A percentile compares a stretch with the other conserved stretches of the same genome.
phyloP scores from a whole-genome alignment of 2,888 invertebrate genomes.

The Drosophila sordidula region DNA sequence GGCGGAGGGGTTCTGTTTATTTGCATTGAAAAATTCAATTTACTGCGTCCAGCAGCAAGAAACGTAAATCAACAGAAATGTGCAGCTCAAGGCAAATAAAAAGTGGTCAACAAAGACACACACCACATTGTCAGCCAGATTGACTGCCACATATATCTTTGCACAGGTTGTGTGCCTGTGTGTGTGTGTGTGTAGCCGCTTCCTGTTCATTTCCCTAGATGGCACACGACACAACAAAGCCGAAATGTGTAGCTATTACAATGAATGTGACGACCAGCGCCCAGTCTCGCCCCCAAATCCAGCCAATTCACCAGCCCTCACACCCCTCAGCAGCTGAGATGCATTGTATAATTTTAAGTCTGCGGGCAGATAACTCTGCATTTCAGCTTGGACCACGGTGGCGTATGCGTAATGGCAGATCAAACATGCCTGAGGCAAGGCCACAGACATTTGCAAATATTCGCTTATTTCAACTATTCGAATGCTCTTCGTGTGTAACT shows the following conservation, averaged over 20 bases:
- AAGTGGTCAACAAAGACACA: slow-evolving; percentile 3
- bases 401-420: no score
- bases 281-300: neutral
- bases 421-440: no score
- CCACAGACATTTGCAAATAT: no score
- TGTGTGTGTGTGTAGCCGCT: slow-evolving; percentile 12
- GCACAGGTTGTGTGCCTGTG: slow-evolving; percentile 5
- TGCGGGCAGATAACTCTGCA: no score
- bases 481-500: neutral
- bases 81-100: slow-evolving; percentile 25
- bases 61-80: slow-evolving; percentile 29
- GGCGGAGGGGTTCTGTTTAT: neutral
- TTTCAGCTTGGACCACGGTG: no score
- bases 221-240: slow-evolving; percentile 29
- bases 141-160: neutral
- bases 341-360: neutral
- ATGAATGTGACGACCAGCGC: slow-evolving; percentile 12
- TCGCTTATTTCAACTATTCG: no score
- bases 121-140: neutral
- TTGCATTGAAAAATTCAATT: slow-evolving; percentile 43
- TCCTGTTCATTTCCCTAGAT: slow-evolving; percentile 55
- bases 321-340: neutral
- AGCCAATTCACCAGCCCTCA: no score
- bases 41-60: slow-evolving; percentile 20
- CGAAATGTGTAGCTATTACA: slow-evolving; percentile 23